Conservation (phyloP, 2,888 invertebrate genomes). For the Dysmachus trigonus region DNA sequence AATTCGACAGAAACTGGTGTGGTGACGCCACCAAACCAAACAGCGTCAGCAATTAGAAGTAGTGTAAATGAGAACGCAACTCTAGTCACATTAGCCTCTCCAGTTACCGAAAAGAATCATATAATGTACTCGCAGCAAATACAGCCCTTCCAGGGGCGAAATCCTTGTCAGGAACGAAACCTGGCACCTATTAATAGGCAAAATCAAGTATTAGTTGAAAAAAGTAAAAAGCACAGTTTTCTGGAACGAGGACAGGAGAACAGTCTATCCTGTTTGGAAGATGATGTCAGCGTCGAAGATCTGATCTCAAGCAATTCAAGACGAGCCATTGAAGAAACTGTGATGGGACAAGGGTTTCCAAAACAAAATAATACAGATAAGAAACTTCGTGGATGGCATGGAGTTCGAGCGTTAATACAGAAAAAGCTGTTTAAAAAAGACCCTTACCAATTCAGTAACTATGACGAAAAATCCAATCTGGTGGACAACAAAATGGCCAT, state of each 20-base stretch:
- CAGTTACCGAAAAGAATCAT: constrained; percentile 60
- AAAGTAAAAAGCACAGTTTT: constrained; percentile 63
- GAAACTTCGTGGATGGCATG: constrained; percentile 63
- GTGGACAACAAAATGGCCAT: constrained; percentile 55
- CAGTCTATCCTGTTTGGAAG: constrained; percentile 61
- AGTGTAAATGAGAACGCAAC: constrained; percentile 52
- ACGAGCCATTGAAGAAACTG: constrained; percentile 53
- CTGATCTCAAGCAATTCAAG: constrained; percentile 57
- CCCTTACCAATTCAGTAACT: constrained; percentile 49
- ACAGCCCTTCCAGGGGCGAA: constrained; percentile 86
- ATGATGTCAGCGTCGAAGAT: constrained; percentile 63
- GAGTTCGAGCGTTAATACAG: constrained; percentile 62
- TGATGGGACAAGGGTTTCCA: constrained; percentile 63
- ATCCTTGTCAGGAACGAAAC: constrained; percentile 83
- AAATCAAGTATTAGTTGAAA: constrained; percentile 60
- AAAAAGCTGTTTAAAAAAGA: constrained; percentile 63
- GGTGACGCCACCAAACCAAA: constrained; percentile 62
- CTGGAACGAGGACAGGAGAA: constrained; percentile 59
- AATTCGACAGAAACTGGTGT: constrained; percentile 56
- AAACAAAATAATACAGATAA: constrained; percentile 63
- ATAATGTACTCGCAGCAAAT: constrained; percentile 66
- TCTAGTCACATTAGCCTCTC: constrained; percentile 47
- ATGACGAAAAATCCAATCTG: constrained; percentile 62
- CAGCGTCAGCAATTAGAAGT: constrained; percentile 55
- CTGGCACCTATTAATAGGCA: constrained; percentile 62